Evolutionary conservation across 64 coral and sea anemone species (phyloP).

Genomic region (Montipora efflorescens): DNA sequence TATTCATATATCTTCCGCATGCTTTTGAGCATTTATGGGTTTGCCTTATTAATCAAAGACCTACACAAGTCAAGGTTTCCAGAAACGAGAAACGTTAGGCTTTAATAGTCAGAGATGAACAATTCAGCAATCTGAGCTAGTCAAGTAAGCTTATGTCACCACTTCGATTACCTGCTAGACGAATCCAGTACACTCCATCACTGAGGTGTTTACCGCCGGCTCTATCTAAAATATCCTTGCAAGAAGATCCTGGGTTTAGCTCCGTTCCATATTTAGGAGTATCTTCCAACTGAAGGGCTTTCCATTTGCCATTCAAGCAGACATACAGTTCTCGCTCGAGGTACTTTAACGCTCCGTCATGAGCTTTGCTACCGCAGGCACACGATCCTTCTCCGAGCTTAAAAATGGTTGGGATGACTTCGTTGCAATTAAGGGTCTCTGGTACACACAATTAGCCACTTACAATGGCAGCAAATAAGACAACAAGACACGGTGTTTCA

Average conservation of each 20-base stretch:
- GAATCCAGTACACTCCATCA: conserved; percentile 30
- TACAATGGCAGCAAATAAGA: not conserved
- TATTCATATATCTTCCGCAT: too few species aligned
- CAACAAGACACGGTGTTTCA: not conserved
- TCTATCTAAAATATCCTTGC: conserved; percentile 18
- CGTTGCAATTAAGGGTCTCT: conserved; percentile 4
- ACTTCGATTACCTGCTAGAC: not conserved
- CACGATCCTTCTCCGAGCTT: conserved; percentile 5
- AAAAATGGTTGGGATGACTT: not conserved
- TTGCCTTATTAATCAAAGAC: too few species aligned
- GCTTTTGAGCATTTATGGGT: too few species aligned
- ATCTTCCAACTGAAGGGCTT: not conserved
- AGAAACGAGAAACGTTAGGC: too few species aligned
- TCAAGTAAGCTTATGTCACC: too few species aligned
- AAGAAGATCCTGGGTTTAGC: conserved; percentile 2
- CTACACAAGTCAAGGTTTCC: too few species aligned
- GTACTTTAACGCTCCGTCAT: conserved; percentile 16
- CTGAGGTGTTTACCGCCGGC: not conserved
- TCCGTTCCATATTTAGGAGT: not conserved
- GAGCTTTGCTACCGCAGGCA: not conserved
- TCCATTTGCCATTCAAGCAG: conserved; percentile 5
- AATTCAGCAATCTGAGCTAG: too few species aligned
- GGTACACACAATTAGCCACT: not conserved
- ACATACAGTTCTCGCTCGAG: not conserved
- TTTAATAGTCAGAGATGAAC: too few species aligned